Evolutionary conservation across 1,140 invertebrate species (phyloP).

Genomic region (Delia radicum): DNA sequence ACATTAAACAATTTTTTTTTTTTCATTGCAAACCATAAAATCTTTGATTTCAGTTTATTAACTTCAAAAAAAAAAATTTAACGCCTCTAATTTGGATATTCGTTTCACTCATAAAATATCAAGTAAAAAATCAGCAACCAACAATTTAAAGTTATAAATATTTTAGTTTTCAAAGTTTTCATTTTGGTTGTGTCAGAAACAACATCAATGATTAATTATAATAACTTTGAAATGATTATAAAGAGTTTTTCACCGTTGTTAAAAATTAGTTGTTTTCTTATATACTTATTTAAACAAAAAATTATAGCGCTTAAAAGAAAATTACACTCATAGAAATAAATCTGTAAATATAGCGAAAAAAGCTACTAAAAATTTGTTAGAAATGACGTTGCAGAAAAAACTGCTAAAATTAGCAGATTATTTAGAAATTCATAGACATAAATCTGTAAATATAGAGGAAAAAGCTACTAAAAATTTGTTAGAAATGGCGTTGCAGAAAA

Average conservation of each 20-base stretch:
- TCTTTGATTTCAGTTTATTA: slow-evolving; percentile 10
- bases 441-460: too few relatives aligned
- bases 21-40: neutral
- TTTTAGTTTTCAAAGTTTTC: too few relatives aligned
- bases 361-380: too few relatives aligned
- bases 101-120: neutral
- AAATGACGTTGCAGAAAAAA: too few relatives aligned
- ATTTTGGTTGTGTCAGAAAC: neutral
- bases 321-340: neutral
- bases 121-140: neutral
- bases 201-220: neutral
- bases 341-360: neutral
- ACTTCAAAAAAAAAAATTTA: neutral
- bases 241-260: neutral
- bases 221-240: neutral
- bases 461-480: too few relatives aligned
- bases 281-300: neutral
- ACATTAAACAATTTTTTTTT: neutral
- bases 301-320: neutral
- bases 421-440: too few relatives aligned
- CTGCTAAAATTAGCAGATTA: too few relatives aligned
- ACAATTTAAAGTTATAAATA: neutral
- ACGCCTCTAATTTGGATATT: slow-evolving; percentile 1
- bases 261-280: neutral
- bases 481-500: too few relatives aligned